Base-by-base conservation (phyloP, 2,888 invertebrate genomes). In the Leptarthrus brevirostris region DNA sequence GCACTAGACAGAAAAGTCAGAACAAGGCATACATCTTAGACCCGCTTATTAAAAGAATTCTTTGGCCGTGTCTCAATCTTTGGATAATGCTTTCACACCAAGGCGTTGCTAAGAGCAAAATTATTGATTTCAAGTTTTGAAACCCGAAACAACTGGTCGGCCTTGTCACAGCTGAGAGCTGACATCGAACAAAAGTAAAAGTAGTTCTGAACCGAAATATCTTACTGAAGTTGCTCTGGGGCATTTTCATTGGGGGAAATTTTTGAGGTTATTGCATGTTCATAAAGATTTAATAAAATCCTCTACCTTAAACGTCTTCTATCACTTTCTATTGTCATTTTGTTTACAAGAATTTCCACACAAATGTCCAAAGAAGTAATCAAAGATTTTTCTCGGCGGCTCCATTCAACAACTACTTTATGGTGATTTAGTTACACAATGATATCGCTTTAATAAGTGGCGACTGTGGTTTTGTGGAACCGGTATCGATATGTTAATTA, bases 101-200 rank as follows among this genome's bases (percentile, higher is more conserved):
- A 66, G 64, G 64, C 47, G 64, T 66, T 66, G 47, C 47, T 44
- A 66, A 24, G 24, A 66, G 64, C 47, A 24, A 66, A 66, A 66
- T 66, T 66, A 52, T 52, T 47, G 52, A 69, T 69, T 69, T 36
- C 52, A 69, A 69, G 52, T 69, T 69, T 69, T 26, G 18, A 69
- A 69, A 69, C 47, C 52, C 49, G 52, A 52, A 69, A 52, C 69
- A 52, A 69, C 47, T n/a, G 34, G 69, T 52, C 69, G 69, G 18
- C 69, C 69, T 69, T 69, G 69, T 47, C 69, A 40, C 40, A 40
- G 49, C 69, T 52, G 52, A n/a, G n/a, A 49, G 66, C 24, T 52
- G 52, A 69, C 44, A 16, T 34, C 52, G 69, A 69, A 52, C 49
- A 69, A 52, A 69, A 69, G 69, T 69, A 69, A 69, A 69, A 69